Conservation (phyloP, 1,140 invertebrate genomes). For the Drosophila tani region DNA sequence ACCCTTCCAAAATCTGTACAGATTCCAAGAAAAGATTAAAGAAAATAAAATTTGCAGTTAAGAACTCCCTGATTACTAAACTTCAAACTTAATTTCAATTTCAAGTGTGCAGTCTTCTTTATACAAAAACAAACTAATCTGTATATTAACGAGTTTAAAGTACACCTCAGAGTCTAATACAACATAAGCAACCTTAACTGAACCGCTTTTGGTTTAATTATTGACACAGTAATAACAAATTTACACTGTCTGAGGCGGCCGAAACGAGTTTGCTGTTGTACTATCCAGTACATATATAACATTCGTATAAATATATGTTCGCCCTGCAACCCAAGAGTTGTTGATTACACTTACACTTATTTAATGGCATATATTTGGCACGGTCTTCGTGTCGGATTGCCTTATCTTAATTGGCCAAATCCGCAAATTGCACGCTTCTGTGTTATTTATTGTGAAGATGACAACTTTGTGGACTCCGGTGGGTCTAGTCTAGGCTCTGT, state of each 20-base stretch:
- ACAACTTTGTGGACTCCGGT: slow-evolving; percentile 25
- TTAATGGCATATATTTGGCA: slow-evolving; percentile 20
- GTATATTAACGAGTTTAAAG: slow-evolving; percentile 1
- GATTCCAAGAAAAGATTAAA: not conserved
- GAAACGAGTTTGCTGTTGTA: slow-evolving; percentile 30
- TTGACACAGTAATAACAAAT: slow-evolving; percentile 49
- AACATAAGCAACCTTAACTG: slow-evolving; percentile 29
- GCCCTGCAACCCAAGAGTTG: slow-evolving; percentile 1
- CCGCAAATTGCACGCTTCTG: slow-evolving; percentile 37
- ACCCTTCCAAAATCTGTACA: not conserved
- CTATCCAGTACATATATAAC: not conserved
- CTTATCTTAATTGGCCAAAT: slow-evolving; percentile 43
- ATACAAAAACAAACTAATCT: not conserved
- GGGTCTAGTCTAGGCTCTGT: slow-evolving; percentile 2
- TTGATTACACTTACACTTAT: slow-evolving; percentile 22
- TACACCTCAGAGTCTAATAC: slow-evolving; percentile 3
- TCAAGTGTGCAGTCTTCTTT: too few species aligned
- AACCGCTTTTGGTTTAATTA: slow-evolving; percentile 34
- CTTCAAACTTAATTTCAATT: too few species aligned
- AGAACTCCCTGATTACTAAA: too few species aligned
- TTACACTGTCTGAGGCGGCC: slow-evolving; percentile 25
- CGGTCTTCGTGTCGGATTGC: slow-evolving; percentile 18
- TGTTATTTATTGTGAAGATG: slow-evolving; percentile 27
- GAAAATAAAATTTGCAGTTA: too few species aligned
- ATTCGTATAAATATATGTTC: not conserved